Evolutionary conservation across 2,113 vertebrate genomes (phyloP), one percentile per base, ranked within the genome.

Genomic region (Peromyscus polionotus): DNA sequence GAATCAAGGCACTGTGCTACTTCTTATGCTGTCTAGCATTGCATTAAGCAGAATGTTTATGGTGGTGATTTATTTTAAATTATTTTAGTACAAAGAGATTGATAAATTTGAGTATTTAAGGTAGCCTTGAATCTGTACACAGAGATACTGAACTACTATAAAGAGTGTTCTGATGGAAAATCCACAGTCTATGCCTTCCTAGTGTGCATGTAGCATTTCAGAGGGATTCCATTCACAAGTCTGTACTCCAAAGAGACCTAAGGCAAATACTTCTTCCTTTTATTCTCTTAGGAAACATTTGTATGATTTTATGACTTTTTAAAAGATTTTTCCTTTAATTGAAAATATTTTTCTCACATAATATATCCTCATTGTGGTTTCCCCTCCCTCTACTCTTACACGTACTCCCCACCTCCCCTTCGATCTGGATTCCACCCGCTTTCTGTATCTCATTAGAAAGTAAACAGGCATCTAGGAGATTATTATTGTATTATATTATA

Each of bases 61-160:
- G 39, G 24, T 68, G 36, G 65, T 80, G 51, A 89, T n/a, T 68
- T 89, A 88, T 80, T 95, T 96, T 26, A 36, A 96, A 93, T 83
- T 83, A 54, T 45, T 77, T 81, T 67, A 39, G 31, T 72, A 76
- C 42, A 87, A 94, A 84, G 28, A 73, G 17, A 33, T 42, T 76
- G 61, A 77, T 90, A 3, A 1, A 67, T 77, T 20, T 51, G n/a
- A 93, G 19, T 65, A 77, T n/a, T 10, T 63, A 85, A 80, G 16
- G 17, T 51, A 75, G 22, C n/a, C 59, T 75, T 70, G 65, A 73
- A 73, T 93, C 36, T 79, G 7, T 67, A 84, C 24, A 26, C 20
- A 83, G 0, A 45, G 28, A 12, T 6, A 85, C 4, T 76, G 75
- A 61, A 59, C 36, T 93, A 88, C 24, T 31, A 28, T 61, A 54